Percentiles rank a stretch among this genome's conserved stretches.
phyloP scores from a whole-genome alignment of 2,797 vertebrate genomes.

The Glyptemys insculpta region DNA sequence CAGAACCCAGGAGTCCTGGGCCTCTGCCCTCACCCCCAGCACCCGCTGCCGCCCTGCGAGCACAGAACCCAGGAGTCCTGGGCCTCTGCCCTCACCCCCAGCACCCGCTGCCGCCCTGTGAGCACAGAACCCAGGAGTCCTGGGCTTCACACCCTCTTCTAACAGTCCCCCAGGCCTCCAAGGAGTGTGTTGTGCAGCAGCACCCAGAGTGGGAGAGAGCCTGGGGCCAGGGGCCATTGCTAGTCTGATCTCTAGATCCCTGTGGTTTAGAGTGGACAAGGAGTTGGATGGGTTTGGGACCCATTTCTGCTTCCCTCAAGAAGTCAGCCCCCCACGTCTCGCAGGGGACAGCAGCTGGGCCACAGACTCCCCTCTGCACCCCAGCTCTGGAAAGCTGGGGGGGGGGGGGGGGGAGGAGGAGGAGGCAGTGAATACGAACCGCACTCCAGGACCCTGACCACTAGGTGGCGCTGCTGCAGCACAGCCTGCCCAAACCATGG shows the following conservation, averaged over 20 bases:
- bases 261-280: background rate
- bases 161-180: background rate
- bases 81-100: too few relatives aligned
- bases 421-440: background rate
- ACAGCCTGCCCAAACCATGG: background rate
- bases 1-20: too few relatives aligned
- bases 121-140: too few relatives aligned
- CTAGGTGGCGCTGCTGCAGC: background rate
- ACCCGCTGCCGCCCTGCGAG: too few relatives aligned
- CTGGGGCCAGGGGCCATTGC: too few relatives aligned
- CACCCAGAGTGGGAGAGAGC: background rate
- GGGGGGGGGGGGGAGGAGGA: rapidly evolving
- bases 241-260: background rate
- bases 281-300: background rate
- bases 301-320: background rate
- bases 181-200: background rate
- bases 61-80: too few relatives aligned
- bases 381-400: background rate
- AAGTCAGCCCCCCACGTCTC: background rate
- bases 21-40: too few relatives aligned
- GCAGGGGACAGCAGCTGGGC: background rate
- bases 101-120: too few relatives aligned
- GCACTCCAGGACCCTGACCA: background rate
- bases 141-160: too few relatives aligned
- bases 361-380: background rate